These are phyloP conservation scores for Brevimyrus niger DNA, from an alignment of 2,113 vertebrate species.

Conservation along the genomic window DNA sequence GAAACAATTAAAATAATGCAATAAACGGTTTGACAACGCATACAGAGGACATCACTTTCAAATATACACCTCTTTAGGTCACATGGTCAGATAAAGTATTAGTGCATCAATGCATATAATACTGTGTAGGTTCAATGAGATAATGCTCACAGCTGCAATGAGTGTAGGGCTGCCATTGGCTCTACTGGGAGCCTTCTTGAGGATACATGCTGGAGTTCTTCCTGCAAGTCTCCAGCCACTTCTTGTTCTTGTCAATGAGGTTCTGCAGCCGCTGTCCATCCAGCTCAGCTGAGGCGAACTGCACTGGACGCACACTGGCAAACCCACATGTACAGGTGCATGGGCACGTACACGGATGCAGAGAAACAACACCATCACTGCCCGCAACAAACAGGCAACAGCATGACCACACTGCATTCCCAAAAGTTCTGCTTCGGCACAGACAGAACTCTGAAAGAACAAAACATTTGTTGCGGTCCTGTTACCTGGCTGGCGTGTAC, in stretches of 20 bases:
- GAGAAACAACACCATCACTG: not conserved
- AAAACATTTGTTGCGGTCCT: not conserved
- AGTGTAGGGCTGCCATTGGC: no score
- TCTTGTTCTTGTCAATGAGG: slow-evolving; percentile 74
- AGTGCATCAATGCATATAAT: not conserved
- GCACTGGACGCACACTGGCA: slow-evolving; percentile 46
- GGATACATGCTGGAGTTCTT: slow-evolving; percentile 80
- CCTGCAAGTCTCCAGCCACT: slow-evolving; percentile 74
- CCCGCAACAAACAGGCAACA: not conserved
- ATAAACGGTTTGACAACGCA: not conserved
- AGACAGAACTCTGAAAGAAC: not conserved
- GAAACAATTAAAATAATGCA: not conserved
- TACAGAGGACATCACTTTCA: not conserved
- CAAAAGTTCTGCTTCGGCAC: not conserved
- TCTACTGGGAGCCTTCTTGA: slow-evolving; percentile 38
- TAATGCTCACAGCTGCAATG: not conserved
- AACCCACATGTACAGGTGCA: not conserved
- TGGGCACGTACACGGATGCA: not conserved
- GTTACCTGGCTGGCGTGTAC: slow-evolving; percentile 47
- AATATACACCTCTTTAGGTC: not conserved
- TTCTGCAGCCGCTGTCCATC: slow-evolving; percentile 57
- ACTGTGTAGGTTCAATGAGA: not conserved
- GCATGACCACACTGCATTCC: not conserved
- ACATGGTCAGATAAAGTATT: not conserved
- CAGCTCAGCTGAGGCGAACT: slow-evolving; percentile 32